phyloP scores from a whole-genome alignment of 2,797 vertebrate genomes.

The Glossophaga mutica region DNA sequence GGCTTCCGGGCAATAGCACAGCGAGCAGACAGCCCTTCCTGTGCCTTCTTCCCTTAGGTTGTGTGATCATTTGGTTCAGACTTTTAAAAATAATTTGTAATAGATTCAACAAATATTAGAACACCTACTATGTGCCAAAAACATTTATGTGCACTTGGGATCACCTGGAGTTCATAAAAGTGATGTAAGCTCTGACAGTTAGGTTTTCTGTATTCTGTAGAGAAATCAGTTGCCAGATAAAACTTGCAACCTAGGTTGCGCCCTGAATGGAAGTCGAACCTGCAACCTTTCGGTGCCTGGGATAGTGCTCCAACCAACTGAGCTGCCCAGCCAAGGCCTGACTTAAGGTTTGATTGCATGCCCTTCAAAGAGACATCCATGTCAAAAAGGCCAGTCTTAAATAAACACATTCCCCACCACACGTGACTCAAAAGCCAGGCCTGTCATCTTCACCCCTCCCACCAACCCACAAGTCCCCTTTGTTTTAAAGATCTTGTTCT shows the following conservation, averaged over 20 bases:
- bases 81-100: not conserved
- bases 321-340: not conserved
- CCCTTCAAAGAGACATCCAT: not conserved
- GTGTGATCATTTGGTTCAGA: not conserved
- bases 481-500: not conserved
- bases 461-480: not conserved
- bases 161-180: not conserved
- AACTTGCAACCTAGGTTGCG: not conserved
- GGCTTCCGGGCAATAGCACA: not conserved
- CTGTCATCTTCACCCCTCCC: not conserved
- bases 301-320: too few species aligned
- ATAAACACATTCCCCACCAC: not conserved
- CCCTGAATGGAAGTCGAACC: not conserved
- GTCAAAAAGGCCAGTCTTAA: not conserved
- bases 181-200: not conserved
- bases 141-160: not conserved
- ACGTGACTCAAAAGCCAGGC: not conserved
- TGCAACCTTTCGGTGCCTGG: too few species aligned
- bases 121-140: not conserved
- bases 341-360: not conserved
- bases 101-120: not conserved
- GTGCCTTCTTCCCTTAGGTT: not conserved
- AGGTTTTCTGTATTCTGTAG: not conserved
- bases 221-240: not conserved
- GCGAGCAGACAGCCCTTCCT: not conserved